phyloP scores from a whole-genome alignment of 2,888 invertebrate species.

The Caenorhabditis sp. region DNA sequence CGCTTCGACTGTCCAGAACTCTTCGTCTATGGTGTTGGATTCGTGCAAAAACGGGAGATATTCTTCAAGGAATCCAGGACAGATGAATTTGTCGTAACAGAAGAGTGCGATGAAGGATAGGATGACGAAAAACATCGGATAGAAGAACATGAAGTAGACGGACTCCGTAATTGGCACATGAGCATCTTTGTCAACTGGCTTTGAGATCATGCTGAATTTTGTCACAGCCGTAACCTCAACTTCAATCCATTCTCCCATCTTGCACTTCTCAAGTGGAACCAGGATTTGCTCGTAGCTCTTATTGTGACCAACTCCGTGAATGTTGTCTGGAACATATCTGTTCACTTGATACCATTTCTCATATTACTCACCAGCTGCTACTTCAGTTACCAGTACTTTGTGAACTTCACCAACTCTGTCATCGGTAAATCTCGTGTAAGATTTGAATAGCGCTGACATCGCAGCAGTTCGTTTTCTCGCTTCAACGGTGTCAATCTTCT shows the following conservation, averaged over 20 bases:
- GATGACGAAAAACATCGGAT: conserved; percentile 27
- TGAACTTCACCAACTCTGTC: conserved; percentile 85
- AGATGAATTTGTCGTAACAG: conserved; percentile 17
- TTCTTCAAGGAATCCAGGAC: conserved; percentile 32
- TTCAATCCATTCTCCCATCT: conserved; percentile 73
- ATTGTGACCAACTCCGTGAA: conserved; percentile 95
- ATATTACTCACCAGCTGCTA: conserved; percentile 85
- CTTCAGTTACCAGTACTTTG: conserved; percentile 92
- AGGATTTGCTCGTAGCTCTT: conserved; percentile 92
- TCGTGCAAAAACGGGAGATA: conserved; percentile 36
- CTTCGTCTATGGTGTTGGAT: not conserved
- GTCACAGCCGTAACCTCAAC: conserved; percentile 76
- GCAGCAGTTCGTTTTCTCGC: conserved; percentile 93
- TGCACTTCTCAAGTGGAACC: conserved; percentile 67
- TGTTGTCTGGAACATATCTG: conserved; percentile 89
- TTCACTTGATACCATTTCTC: too few relatives aligned
- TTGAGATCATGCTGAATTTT: conserved; percentile 81
- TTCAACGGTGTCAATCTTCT: conserved; percentile 85
- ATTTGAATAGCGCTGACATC: conserved; percentile 90
- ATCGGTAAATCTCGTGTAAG: conserved; percentile 87
- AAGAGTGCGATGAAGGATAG: conserved; percentile 16
- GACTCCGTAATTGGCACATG: not conserved
- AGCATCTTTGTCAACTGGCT: conserved; percentile 68
- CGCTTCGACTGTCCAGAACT: conserved; percentile 1
- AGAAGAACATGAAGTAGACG: conserved; percentile 19